These are phyloP conservation scores for Macroglossus sobrinus DNA, from an alignment of 2,113 vertebrate genomes.

Conservation along the genomic window DNA sequence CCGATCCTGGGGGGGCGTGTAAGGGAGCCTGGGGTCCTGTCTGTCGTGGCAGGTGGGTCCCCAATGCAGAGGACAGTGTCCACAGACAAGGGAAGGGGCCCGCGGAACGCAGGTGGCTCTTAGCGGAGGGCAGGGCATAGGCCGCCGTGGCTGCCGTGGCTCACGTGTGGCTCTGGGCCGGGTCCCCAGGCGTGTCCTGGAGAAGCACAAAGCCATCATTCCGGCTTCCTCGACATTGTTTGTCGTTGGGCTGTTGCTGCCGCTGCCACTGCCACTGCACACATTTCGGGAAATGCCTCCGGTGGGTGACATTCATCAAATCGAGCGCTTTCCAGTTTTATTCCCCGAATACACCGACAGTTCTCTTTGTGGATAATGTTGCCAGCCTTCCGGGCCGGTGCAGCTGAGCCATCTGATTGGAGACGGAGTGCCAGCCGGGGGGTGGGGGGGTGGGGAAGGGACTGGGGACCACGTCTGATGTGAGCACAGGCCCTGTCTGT, in stretches of 20 bases:
- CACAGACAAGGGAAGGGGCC: neutral
- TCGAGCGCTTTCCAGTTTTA: slow-evolving; percentile 32
- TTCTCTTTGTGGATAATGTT: neutral
- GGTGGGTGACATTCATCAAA: slow-evolving; percentile 46
- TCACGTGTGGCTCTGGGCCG: neutral
- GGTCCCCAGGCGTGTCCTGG: neutral
- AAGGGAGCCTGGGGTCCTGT: neutral
- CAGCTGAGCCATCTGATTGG: neutral
- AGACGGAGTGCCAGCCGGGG: neutral
- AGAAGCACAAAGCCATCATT: neutral
- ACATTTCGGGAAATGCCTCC: slow-evolving; percentile 12
- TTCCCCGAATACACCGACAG: neutral
- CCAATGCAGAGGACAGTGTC: neutral
- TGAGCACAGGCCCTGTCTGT: neutral
- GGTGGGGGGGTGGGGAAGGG: neutral
- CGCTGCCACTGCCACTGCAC: too few relatives aligned
- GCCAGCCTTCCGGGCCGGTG: neutral
- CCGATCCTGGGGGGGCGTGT: neutral
- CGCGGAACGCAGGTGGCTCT: neutral
- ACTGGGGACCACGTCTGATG: neutral
- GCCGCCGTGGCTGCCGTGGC: neutral
- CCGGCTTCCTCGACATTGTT: neutral
- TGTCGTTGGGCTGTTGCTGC: neutral
- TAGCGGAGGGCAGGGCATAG: neutral
- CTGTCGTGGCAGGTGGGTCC: neutral